Conservation (phyloP, 2,888 invertebrate species). For the Idaea straminata region DNA sequence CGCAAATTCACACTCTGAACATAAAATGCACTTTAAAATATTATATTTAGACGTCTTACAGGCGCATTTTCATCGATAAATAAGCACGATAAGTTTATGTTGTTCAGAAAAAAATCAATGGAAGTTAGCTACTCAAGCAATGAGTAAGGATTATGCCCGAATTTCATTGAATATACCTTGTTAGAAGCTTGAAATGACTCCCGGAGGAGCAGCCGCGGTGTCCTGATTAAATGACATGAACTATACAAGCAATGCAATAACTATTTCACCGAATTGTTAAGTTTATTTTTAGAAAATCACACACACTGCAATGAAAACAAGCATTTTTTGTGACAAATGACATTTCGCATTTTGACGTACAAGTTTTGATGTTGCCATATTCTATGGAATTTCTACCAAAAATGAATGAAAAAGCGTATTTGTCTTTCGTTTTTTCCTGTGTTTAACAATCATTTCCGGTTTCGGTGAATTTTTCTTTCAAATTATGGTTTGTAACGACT, state of each 20-base stretch:
- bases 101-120: background rate
- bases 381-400: no score
- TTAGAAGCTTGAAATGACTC: background rate
- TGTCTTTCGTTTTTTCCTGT: no score
- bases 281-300: background rate
- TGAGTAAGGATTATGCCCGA: background rate
- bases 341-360: conserved; percentile 11
- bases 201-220: background rate
- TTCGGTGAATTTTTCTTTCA: no score
- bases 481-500: no score
- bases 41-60: background rate
- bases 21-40: background rate
- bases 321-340: conserved; percentile 16
- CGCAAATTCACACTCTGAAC: background rate
- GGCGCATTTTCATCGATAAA: background rate
- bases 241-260: background rate
- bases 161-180: background rate
- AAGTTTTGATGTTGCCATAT: no score
- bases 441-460: no score
- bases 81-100: background rate
- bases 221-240: background rate
- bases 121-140: background rate
- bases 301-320: conserved; percentile 12
- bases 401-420: no score
- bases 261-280: background rate